Evolutionary conservation across 2,888 invertebrate species (phyloP), one percentile per base, ranked within the genome.

Genomic region (Drosophila testacea): DNA sequence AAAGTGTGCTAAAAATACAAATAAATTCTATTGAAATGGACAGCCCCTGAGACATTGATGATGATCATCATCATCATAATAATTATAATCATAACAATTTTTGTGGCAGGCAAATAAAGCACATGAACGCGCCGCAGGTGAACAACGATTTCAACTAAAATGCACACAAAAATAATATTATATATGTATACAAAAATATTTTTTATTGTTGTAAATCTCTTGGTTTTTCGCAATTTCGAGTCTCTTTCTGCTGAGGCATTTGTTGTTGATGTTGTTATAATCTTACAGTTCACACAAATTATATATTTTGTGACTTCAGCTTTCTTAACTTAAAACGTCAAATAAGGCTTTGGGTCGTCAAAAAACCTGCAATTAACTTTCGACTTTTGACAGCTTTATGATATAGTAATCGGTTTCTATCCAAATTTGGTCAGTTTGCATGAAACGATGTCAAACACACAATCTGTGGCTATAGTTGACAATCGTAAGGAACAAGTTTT

Each of bases 1-100:
- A 78, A 73, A 69, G 54, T 68, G 73, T 56, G 65, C 71, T 69
- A 73, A 76, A 79, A 77, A 73, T 78, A 67, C 54, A 78, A 47
- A 72, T 46, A 48, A 71, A 72, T 16, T 67, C 63, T 62, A 79
- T 76, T 69, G 56, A 73, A 78, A 79, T 70, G 72, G 73, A 75
- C 79, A 75, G 41, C 57, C 13, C 6, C 51, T n/a, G 36, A 55
- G 59, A 54, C 51, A 61, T 57, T 61, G n/a, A 65, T 56, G 30
- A 51, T 44, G 9, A 34, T 38, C 3, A 32, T 30, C 0, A 54
- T 47, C 34, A 55, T 41, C n/a, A 51, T 28, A 28, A 54, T 69
- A 27, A 50, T 42, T 16, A 46, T 62, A n/a, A 55, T 51, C 16
- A 64, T 50, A 38, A 51, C 46, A 64, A 46, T 52, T 44, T 44